A percentile compares a stretch with the other conserved stretches of the same genome.
These are phyloP conservation scores for Himalopsyche japonica DNA, from an alignment of 2,888 invertebrate genomes.

Conservation along the genomic window DNA sequence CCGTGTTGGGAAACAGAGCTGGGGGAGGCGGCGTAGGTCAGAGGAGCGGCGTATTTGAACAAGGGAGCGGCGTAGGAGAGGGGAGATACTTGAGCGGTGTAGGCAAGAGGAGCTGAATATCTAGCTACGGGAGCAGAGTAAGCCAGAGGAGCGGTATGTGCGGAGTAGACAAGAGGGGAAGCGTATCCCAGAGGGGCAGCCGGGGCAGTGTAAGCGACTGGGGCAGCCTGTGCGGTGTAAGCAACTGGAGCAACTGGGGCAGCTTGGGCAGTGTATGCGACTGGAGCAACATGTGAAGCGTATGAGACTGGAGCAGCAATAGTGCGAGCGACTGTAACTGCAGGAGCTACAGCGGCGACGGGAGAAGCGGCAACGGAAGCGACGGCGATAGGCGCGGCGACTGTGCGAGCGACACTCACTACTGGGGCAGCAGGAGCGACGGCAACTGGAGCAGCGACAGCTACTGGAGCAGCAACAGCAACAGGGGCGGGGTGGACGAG, in stretches of 20 bases:
- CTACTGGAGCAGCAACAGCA: slow-evolving; percentile 44
- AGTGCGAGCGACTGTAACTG: slow-evolving; percentile 37
- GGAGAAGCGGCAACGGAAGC: slow-evolving; percentile 41
- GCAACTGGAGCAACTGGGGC: slow-evolving; percentile 42
- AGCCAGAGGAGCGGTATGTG: slow-evolving; percentile 39
- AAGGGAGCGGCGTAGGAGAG: slow-evolving; percentile 10
- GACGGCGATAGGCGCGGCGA: slow-evolving; percentile 44
- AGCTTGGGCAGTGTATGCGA: slow-evolving; percentile 43
- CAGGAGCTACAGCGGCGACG: slow-evolving; percentile 40
- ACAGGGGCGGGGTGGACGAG: slow-evolving; percentile 41
- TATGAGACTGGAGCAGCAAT: slow-evolving; percentile 42
- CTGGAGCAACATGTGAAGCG: slow-evolving; percentile 44
- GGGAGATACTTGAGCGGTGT: slow-evolving; percentile 10
- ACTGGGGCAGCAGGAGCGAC: slow-evolving; percentile 52
- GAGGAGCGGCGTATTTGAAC: background rate
- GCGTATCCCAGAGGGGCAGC: background rate
- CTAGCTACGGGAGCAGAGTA: slow-evolving; percentile 20
- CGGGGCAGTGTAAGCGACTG: slow-evolving; percentile 32
- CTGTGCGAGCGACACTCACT: slow-evolving; percentile 44
- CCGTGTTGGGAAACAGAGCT: background rate
- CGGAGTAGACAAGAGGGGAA: background rate
- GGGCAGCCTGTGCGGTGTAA: slow-evolving; percentile 52
- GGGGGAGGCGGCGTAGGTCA: slow-evolving; percentile 9
- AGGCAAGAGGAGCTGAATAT: slow-evolving; percentile 6
- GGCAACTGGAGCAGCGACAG: slow-evolving; percentile 42